Evolutionary conservation across 2,113 vertebrate genomes (phyloP), one percentile per base, ranked within the genome.

Genomic region (Rhodinocichla rosea): DNA sequence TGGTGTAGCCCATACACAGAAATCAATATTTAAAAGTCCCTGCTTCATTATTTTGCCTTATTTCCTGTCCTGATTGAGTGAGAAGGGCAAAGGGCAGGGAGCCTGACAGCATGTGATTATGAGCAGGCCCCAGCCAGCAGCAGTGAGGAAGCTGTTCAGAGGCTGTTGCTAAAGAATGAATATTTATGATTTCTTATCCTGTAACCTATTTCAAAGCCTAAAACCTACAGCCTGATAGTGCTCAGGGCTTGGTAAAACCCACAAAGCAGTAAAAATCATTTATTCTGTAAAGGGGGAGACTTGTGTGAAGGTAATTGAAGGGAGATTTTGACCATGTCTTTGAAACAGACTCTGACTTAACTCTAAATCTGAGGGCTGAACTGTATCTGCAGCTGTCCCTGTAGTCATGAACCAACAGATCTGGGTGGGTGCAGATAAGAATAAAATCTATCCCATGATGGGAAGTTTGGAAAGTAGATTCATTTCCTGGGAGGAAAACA

Each of bases 151-250:
- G 79, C 22, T 60, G 50, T 68, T 89, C 68, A 42, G 79, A 90
- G 39, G 75, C 79, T 65, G 81, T 11, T 89, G 55, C 42, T 76
- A 9, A 73, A 80, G 64, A 69, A 94, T 86, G 63, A 96, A 93
- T 91, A 89, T 86, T 95, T 97, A 94, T 95, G 87, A 84, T 94
- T 94, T 91, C 50, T 91, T 92, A 94, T 62, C 89, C 63, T 87
- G 42, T 59, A 94, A 91, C 56, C 69, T 85, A 90, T 88, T 95
- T 89, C 90, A 88, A 93, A 95, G 95, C 70, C 76, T 75, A 93
- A 90, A 96, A 76, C 67, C 57, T 90, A 60, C 53, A 69, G 80
- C 55, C 84, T 35, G 89, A 52, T 57, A 94, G 92, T 33, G 68
- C 57, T 89, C 23, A 90, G 53, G 64, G 71, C 71, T 90, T 84